Evolutionary conservation across 1,140 invertebrate genomes (phyloP).

Genomic region (Drosophila orosa): DNA sequence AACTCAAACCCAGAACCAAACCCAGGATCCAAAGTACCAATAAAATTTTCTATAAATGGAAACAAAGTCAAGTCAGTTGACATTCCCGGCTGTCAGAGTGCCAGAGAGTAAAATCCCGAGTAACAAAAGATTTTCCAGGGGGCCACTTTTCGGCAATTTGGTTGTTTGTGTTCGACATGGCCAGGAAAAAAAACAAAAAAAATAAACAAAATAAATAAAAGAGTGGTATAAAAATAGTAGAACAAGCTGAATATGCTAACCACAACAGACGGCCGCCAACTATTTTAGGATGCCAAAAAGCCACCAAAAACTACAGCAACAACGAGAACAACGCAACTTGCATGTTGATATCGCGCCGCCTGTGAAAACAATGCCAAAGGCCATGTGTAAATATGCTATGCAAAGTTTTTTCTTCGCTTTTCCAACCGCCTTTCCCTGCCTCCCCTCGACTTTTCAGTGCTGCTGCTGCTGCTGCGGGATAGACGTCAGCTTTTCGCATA

Average conservation of each 20-base stretch:
- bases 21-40: constrained; percentile 48
- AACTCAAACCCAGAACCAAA: constrained; percentile 16
- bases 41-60: constrained; percentile 74
- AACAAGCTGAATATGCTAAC: constrained; percentile 69
- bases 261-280: constrained; percentile 76
- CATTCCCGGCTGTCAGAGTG: constrained; percentile 15
- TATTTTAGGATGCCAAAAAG: constrained; percentile 77
- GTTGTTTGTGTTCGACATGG: constrained; percentile 62
- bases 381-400: constrained; percentile 78
- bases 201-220: constrained; percentile 17
- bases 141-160: constrained; percentile 59
- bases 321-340: constrained; percentile 31
- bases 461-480: constrained; percentile 15
- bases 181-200: constrained; percentile 37
- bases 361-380: constrained; percentile 77
- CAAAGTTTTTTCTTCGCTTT: constrained; percentile 55
- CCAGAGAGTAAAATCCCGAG: constrained; percentile 13
- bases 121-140: constrained; percentile 29
- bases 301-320: constrained; percentile 37
- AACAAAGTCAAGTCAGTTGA: constrained; percentile 54
- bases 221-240: constrained; percentile 55
- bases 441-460: constrained; percentile 11
- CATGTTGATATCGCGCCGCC: constrained; percentile 58
- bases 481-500: constrained; percentile 43
- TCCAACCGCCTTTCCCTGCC: neutral